These are phyloP conservation scores for Lochmaea capreae DNA, from an alignment of 2,888 invertebrate species.

Conservation along the genomic window DNA sequence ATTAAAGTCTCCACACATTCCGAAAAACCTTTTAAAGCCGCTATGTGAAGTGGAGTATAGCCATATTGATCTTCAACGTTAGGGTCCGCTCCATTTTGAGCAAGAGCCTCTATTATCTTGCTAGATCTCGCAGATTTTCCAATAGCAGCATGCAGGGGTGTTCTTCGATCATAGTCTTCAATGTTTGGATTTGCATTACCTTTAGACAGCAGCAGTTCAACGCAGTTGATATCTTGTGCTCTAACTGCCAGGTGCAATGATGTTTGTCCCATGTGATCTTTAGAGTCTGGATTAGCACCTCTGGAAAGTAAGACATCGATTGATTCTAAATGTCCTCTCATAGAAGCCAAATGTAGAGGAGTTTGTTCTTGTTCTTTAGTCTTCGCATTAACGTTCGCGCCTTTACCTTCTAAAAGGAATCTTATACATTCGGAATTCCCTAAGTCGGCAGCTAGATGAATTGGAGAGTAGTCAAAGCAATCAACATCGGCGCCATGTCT, in stretches of 20 bases:
- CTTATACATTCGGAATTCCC: conserved; percentile 79
- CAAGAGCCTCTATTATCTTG: conserved; percentile 81
- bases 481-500: conserved; percentile 81
- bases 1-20: conserved; percentile 88
- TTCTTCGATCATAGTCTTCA: conserved; percentile 83
- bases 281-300: conserved; percentile 79
- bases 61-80: conserved; percentile 88
- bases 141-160: conserved; percentile 84
- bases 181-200: conserved; percentile 82
- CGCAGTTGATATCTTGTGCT: conserved; percentile 82
- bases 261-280: conserved; percentile 84
- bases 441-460: conserved; percentile 84
- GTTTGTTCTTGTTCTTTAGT: conserved; percentile 82
- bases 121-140: conserved; percentile 84
- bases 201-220: conserved; percentile 73
- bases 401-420: conserved; percentile 79
- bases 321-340: conserved; percentile 85
- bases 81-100: conserved; percentile 84
- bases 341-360: conserved; percentile 86
- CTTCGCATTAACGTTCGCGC: conserved; percentile 76
- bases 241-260: conserved; percentile 87
- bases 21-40: conserved; percentile 85
- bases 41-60: conserved; percentile 86
- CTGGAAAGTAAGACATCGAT: conserved; percentile 78
- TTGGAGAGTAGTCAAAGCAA: conserved; percentile 82